Evolutionary conservation across 2,113 vertebrate genomes (phyloP).

Genomic region (Atrichornis clamosus): DNA sequence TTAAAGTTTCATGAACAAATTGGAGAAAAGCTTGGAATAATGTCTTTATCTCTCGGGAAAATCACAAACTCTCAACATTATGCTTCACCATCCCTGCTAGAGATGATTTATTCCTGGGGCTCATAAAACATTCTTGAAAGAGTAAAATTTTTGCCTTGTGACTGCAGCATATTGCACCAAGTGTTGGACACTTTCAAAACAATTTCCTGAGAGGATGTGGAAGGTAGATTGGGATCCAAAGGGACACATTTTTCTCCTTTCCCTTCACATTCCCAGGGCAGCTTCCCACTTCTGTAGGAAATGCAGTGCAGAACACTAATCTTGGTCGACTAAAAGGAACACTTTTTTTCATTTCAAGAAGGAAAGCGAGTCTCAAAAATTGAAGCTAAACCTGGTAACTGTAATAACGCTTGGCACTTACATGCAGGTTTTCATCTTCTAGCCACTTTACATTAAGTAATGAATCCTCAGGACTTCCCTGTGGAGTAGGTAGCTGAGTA

Average conservation of each 20-base stretch:
- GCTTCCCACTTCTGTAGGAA: conserved; percentile 25
- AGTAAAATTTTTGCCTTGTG: conserved; percentile 34
- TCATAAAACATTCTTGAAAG: conserved; percentile 56
- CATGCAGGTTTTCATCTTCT: conserved; percentile 47
- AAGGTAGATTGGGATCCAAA: conserved; percentile 39
- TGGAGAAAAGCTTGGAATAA: conserved; percentile 33
- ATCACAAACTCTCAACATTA: conserved; percentile 22
- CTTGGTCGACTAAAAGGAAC: conserved; percentile 1
- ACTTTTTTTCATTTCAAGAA: not conserved
- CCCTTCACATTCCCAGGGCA: conserved; percentile 25
- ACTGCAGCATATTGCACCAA: conserved; percentile 45
- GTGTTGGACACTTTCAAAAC: conserved; percentile 11
- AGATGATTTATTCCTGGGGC: conserved; percentile 32
- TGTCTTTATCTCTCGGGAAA: conserved; percentile 35
- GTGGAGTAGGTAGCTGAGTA: conserved; percentile 8
- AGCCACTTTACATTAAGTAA: conserved; percentile 49
- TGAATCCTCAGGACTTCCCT: conserved; percentile 33
- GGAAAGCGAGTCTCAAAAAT: not conserved
- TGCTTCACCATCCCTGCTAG: conserved; percentile 19
- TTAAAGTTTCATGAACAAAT: conserved; percentile 40
- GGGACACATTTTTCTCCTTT: conserved; percentile 59
- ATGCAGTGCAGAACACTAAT: not conserved
- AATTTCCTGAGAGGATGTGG: conserved; percentile 51
- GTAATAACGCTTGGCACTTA: conserved; percentile 37
- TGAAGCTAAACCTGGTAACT: conserved; percentile 21